Evolutionary conservation across 1,140 invertebrate genomes (phyloP), one percentile per base, ranked within the genome.

Genomic region (Euwallacea similis): DNA sequence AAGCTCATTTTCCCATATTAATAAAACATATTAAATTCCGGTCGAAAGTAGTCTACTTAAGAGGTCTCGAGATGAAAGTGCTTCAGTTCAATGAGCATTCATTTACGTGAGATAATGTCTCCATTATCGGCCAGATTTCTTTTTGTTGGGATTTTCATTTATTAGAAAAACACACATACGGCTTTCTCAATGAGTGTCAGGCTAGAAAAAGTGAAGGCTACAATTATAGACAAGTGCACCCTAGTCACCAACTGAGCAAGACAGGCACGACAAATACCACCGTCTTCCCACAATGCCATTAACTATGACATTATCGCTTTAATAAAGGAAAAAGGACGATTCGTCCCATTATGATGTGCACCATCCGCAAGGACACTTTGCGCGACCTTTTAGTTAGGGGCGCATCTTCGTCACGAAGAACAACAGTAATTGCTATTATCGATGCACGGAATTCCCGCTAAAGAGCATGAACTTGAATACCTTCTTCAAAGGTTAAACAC

Each of bases 1-100:
- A 64, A 64, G 10, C 44, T 46, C 42, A 64, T 46, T 64, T 50
- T 64, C 43, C n/a, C 62, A 64, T 64, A 50, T 64, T 64, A 64
- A 64, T 64, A 50, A 64, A 64, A 61, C 42, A 42, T 61, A 43
- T 61, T 41, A 42, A 41, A 10, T 43, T 16, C 42, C 42, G 33
- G 21, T 61, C 42, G 59, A 61, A 61, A 61, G 59, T 43, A 61
- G 59, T 15, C 59, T 61, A 61, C 33, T 61, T 61, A 43, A 61
- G 42, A 11, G 11, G 11, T 15, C 7, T 21, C 42, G 21, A 61
- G 42, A 61, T 50, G 59, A 61, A 61, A 61, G 59, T 61, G 11
- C 59, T 41, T 16, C 42, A 21, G 6, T 61, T 61, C 59, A 61
- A 61, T 61, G 59, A 43, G 42, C 59, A 61, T 61, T 61, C 21